Base-by-base conservation (phyloP, 2,113 vertebrate genomes). In the Plecturocebus donacophilus region DNA sequence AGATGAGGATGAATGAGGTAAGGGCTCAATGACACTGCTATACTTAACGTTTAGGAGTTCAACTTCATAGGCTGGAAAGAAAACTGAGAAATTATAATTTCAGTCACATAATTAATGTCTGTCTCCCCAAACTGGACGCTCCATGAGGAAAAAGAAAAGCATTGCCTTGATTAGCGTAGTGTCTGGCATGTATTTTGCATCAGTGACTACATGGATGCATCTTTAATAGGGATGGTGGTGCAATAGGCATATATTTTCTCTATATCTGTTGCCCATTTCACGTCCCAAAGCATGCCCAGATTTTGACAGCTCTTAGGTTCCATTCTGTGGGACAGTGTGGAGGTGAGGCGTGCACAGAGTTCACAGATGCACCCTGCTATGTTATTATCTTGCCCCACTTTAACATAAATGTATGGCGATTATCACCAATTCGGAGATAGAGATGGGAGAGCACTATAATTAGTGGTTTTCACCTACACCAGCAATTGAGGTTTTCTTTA, bases 321-420 rank as follows among this genome's bases (percentile, higher is more conserved):
- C 71, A 8, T 25, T 32, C 68, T 0, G 1, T 17, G n/a, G n/a
- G 87, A 52, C 75, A 58, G 52, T 25, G 2, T 23, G n/a, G 66
- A 95, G 38, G 87, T 66, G 52, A 79, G 35, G 19, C 52, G n/a
- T 35, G 17, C 25, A 58, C 7, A 92, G 42, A 94, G 88, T 21
- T 85, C 76, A 54, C 32, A 3, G 77, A 38, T 52, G 21, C 25
- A 4, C n/a, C 58, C 56, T 73, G 30, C 94, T 87, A 92, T 90
- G 89, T 92, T 89, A 96, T 96, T 90, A 95, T 85, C 94, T 91
- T 88, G 45, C 87, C 66, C 66, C 42, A 6, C 64, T 96, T 94
- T 90, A 95, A 96, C 87, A 49, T 96, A 94, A 92, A 61, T 80
- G 52, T 47, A 61, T 35, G 30, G 82, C 91, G 86, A 94, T 96